phyloP scores from a whole-genome alignment of 2,113 vertebrate genomes.

The Aythya baeri region DNA sequence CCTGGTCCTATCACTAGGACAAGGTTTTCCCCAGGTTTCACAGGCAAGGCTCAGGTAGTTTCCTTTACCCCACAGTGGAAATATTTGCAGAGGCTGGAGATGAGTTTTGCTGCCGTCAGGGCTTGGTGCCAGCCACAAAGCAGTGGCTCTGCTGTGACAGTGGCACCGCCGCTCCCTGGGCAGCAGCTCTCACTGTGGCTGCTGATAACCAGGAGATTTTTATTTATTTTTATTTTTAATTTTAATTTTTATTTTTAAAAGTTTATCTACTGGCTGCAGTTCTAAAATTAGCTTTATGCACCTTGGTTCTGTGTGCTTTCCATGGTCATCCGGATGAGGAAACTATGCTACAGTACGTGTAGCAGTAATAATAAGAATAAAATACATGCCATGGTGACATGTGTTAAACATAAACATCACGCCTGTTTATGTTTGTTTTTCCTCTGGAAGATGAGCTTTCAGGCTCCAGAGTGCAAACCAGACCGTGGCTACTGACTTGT shows the following conservation, averaged over 20 bases:
- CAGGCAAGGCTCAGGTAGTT: not conserved
- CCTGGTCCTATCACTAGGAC: no score
- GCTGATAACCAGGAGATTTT: not conserved
- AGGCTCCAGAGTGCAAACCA: not conserved
- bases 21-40: not conserved
- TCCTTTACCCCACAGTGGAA: not conserved
- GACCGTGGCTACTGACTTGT: not conserved
- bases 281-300: not conserved
- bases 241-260: not conserved
- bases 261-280: not conserved
- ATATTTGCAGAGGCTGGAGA: not conserved
- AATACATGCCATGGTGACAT: not conserved
- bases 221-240: not conserved
- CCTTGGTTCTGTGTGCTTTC: not conserved
- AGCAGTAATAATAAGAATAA: not conserved
- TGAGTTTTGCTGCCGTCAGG: not conserved
- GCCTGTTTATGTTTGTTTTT: not conserved
- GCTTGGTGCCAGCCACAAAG: not conserved
- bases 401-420: not conserved
- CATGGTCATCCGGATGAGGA: not conserved
- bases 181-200: not conserved
- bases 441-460: not conserved
- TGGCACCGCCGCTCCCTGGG: rapidly evolving
- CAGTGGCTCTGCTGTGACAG: not conserved
- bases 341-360: not conserved